A percentile compares a stretch with the other conserved stretches of the same genome.
phyloP scores from a whole-genome alignment of 2,113 vertebrate species.

The Butorides virescens region DNA sequence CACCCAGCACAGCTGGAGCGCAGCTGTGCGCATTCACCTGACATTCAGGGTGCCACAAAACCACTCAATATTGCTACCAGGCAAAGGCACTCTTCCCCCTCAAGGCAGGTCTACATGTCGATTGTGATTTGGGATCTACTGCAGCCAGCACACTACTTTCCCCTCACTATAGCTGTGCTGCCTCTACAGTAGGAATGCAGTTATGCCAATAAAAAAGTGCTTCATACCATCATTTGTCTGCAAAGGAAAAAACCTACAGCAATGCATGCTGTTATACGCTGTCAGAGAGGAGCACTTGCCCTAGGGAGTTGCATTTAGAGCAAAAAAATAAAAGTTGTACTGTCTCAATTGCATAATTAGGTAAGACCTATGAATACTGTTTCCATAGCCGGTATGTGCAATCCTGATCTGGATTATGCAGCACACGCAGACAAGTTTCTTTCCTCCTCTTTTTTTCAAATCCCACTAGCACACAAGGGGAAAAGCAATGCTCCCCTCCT shows the following conservation, averaged over 20 bases:
- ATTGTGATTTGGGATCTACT: not conserved
- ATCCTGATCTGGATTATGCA: not conserved
- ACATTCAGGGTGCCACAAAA: not conserved
- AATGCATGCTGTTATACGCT: fast-evolving
- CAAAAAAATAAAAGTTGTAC: not conserved
- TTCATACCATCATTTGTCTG: not conserved
- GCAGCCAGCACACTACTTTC: not conserved
- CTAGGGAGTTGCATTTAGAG: not conserved
- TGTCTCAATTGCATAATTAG: not conserved
- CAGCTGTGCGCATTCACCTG: fast-evolving
- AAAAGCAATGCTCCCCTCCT: not conserved
- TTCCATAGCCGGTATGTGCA: fast-evolving
- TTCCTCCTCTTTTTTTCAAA: not conserved
- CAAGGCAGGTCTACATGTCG: fast-evolving
- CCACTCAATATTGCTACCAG: fast-evolving
- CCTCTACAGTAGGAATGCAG: not conserved
- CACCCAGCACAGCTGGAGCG: not conserved
- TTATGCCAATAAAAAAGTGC: not conserved
- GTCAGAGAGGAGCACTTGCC: not conserved
- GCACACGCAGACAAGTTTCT: not conserved
- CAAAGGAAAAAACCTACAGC: not conserved
- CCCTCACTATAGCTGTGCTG: not conserved
- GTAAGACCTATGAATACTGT: not conserved
- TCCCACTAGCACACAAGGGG: not conserved
- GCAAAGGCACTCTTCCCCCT: not conserved